phyloP scores from a whole-genome alignment of 2,797 vertebrate genomes.

The Loris lydekkerianus region DNA sequence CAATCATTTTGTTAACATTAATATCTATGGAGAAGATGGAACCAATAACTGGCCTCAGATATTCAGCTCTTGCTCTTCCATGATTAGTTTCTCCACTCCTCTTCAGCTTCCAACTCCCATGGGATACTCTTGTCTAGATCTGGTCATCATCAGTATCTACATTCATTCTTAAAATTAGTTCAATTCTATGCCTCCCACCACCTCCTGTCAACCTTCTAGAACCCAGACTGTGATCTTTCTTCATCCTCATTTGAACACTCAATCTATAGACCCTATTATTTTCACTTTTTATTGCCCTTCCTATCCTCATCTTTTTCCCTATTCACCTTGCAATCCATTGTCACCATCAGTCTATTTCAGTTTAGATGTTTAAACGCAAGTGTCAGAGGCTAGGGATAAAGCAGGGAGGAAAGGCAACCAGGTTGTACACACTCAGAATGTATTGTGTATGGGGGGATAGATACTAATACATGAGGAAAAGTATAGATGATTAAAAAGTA shows the following conservation, averaged over 20 bases:
- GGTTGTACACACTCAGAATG: neutral
- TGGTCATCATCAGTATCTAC: neutral
- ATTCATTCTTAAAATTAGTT: conserved; percentile 7
- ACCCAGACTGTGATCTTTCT: neutral
- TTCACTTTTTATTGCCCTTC: neutral
- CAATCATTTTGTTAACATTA: neutral
- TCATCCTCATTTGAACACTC: neutral
- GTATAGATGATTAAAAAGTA: conserved; percentile 51
- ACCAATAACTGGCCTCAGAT: neutral
- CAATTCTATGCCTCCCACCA: neutral
- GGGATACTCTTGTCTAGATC: neutral
- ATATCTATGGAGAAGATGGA: neutral
- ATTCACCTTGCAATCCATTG: neutral
- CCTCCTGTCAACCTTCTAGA: neutral
- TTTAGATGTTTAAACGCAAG: conserved; percentile 7
- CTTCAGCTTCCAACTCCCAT: neutral
- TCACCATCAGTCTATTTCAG: neutral
- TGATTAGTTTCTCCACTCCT: neutral
- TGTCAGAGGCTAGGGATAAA: neutral
- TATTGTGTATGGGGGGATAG: neutral
- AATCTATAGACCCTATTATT: neutral
- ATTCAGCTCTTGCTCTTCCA: neutral
- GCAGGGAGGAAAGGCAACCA: neutral
- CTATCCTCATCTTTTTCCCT: neutral
- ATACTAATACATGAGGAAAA: conserved; percentile 47